phyloP scores from a whole-genome alignment of 2,888 invertebrate species.

The Drosophila aldrichi region DNA sequence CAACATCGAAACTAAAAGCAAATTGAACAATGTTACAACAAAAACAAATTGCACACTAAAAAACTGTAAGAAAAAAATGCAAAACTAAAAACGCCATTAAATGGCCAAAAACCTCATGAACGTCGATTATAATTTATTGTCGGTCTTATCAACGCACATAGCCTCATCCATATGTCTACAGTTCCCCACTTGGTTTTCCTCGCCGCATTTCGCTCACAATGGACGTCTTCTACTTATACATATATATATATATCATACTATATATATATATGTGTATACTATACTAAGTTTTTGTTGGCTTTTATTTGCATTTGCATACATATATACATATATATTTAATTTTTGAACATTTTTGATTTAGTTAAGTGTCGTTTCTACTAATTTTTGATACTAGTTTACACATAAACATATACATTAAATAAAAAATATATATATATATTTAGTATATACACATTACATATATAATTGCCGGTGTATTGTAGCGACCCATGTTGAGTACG shows the following conservation, averaged over 20 bases:
- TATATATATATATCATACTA: conserved; percentile 29
- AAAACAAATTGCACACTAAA: conserved; percentile 39
- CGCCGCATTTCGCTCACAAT: conserved; percentile 54
- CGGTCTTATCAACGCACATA: conserved; percentile 65
- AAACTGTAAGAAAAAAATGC: conserved; percentile 21
- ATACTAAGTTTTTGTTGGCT: conserved; percentile 72
- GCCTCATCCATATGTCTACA: conserved; percentile 15
- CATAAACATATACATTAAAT: conserved; percentile 58
- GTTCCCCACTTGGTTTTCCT: conserved; percentile 24
- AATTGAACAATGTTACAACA: conserved; percentile 67
- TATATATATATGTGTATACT: conserved; percentile 9
- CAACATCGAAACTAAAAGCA: conserved; percentile 68
- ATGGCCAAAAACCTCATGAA: conserved; percentile 66
- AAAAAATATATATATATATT: conserved; percentile 49
- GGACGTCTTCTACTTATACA: conserved; percentile 66
- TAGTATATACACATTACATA: conserved; percentile 52
- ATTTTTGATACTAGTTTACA: conserved; percentile 79
- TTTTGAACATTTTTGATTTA: conserved; percentile 72
- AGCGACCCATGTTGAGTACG: conserved; percentile 75
- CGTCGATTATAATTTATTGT: conserved; percentile 77
- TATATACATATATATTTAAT: conserved; percentile 43
- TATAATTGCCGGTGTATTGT: conserved; percentile 69
- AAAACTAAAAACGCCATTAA: conserved; percentile 58
- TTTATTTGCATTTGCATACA: conserved; percentile 55
- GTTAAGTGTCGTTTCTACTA: conserved; percentile 77